These are phyloP conservation scores for Eurystomus gularis DNA, from an alignment of 2,113 vertebrate genomes.

Conservation along the genomic window DNA sequence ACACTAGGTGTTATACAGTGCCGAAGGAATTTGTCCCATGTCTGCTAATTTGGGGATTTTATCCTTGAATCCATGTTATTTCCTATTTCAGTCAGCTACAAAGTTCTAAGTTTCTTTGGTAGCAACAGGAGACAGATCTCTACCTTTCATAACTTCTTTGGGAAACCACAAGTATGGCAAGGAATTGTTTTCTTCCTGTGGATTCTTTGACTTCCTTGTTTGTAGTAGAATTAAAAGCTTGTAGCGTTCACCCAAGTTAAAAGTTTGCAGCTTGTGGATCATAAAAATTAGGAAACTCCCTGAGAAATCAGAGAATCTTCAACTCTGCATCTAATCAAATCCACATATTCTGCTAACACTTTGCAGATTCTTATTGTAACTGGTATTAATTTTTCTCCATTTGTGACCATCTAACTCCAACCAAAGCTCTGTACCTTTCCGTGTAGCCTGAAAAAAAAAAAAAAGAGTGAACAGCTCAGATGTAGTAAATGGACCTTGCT, in stretches of 20 bases:
- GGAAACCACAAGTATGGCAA: background rate
- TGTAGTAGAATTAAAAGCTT: background rate
- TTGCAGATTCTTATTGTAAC: conserved; percentile 52
- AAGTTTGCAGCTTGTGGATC: background rate
- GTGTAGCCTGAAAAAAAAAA: background rate
- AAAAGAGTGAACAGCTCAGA: background rate
- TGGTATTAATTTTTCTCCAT: conserved; percentile 55
- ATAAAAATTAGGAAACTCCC: background rate
- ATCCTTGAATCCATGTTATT: background rate
- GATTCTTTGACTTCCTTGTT: background rate
- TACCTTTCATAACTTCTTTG: background rate
- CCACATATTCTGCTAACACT: conserved; percentile 21
- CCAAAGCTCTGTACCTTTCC: background rate
- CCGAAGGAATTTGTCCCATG: background rate
- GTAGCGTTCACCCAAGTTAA: background rate
- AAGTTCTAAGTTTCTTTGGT: background rate
- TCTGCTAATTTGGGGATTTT: background rate
- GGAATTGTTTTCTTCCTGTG: background rate
- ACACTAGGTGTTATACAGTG: no score
- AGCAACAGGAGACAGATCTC: background rate
- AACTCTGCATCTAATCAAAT: conserved; percentile 41
- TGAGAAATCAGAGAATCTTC: conserved; percentile 11
- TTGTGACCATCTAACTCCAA: conserved; percentile 5
- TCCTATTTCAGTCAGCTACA: background rate
- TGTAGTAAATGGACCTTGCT: conserved; percentile 32